phyloP scores from a whole-genome alignment of 2,113 vertebrate genomes.

The Campylorhamphus procurvoides region DNA sequence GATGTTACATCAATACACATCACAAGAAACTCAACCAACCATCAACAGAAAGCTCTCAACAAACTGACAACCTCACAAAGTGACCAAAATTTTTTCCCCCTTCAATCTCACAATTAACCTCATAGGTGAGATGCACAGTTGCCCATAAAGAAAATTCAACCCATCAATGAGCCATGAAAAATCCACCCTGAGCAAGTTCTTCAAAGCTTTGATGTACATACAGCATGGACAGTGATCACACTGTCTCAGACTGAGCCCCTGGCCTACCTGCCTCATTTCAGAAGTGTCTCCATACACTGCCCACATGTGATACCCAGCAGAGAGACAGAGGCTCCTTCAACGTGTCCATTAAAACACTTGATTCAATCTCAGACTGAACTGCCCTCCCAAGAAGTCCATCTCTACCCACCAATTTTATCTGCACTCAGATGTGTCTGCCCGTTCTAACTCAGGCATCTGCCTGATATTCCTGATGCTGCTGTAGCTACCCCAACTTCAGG shows the following conservation, averaged over 20 bases:
- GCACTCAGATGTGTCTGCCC: background rate
- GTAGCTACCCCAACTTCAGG: background rate
- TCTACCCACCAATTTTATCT: background rate
- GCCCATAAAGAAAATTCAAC: background rate
- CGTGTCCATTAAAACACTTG: background rate
- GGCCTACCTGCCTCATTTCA: background rate
- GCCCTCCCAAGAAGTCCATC: background rate
- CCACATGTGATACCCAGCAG: background rate
- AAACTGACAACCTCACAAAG: background rate
- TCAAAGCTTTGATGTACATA: background rate
- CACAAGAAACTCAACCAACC: background rate
- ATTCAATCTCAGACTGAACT: background rate
- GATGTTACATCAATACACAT: background rate
- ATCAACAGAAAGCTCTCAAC: background rate
- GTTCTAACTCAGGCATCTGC: background rate
- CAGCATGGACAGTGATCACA: background rate
- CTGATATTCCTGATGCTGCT: rapidly evolving
- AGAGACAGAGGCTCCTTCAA: background rate
- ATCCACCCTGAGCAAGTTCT: background rate
- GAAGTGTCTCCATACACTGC: background rate
- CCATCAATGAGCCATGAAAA: background rate
- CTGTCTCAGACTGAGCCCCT: background rate
- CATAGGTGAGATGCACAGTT: background rate
- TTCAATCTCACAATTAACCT: background rate
- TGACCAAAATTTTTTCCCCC: background rate